Evolutionary conservation across 2,797 vertebrate genomes (phyloP).

Genomic region (Toxotes lorentzi): DNA sequence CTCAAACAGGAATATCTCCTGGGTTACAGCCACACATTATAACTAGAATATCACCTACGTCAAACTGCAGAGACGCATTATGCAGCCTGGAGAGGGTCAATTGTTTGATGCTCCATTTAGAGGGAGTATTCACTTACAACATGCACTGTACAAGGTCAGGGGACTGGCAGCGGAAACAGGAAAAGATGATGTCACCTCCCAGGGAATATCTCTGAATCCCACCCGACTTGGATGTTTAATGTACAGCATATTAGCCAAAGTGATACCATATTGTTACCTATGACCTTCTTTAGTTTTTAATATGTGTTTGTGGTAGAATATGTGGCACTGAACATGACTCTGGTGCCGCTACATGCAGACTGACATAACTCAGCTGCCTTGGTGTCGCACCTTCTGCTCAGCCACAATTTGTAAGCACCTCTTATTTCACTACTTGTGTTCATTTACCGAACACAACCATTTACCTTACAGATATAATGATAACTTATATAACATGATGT

Average conservation of each 20-base stretch:
- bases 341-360: conserved; percentile 30
- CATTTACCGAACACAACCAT: background rate
- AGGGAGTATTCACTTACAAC: conserved; percentile 71
- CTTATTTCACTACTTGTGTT: background rate
- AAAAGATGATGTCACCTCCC: conserved; percentile 79
- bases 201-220: conserved; percentile 75
- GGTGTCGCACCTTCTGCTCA: conserved; percentile 30
- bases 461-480: background rate
- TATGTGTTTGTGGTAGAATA: conserved; percentile 56
- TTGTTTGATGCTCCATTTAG: conserved; percentile 62
- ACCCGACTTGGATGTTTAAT: conserved; percentile 74
- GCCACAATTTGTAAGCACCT: background rate
- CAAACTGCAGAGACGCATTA: conserved; percentile 49
- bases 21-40: conserved; percentile 53
- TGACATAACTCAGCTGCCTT: conserved; percentile 42
- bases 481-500: background rate
- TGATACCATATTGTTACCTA: conserved; percentile 77
- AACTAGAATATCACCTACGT: conserved; percentile 58
- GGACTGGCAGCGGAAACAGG: conserved; percentile 64
- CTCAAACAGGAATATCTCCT: conserved; percentile 22
- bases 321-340: conserved; percentile 45
- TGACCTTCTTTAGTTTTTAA: conserved; percentile 62
- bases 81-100: conserved; percentile 43
- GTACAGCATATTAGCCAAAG: conserved; percentile 73
- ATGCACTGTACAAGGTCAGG: conserved; percentile 65